phyloP scores from a whole-genome alignment of 2,797 vertebrate species.

The Threskiornis aethiopicus region DNA sequence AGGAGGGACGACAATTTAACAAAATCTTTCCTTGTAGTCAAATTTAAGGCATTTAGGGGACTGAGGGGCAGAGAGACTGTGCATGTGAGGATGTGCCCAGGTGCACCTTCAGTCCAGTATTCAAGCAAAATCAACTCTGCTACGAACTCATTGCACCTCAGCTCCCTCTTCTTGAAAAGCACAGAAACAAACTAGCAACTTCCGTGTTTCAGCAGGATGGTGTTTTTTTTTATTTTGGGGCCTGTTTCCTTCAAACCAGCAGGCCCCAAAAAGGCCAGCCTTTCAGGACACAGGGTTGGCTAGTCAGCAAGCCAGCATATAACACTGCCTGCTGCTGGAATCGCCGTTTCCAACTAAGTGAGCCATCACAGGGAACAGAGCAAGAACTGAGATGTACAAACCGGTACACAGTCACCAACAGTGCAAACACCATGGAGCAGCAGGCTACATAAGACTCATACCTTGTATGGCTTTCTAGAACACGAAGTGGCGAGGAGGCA shows the following conservation, averaged over 20 bases:
- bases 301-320: not conserved
- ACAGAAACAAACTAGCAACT: not conserved
- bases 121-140: not conserved
- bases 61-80: not conserved
- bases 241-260: not conserved
- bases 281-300: not conserved
- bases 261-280: not conserved
- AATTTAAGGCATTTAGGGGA: not conserved
- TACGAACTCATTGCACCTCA: not conserved
- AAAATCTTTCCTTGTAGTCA: not conserved
- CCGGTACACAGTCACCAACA: fast-evolving
- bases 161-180: not conserved
- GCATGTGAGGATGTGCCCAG: not conserved
- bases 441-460: constrained; percentile 1
- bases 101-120: not conserved
- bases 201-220: not conserved
- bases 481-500: constrained; percentile 92
- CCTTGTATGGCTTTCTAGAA: constrained; percentile 96
- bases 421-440: fast-evolving
- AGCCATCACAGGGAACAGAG: not conserved
- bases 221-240: too few species aligned
- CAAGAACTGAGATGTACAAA: not conserved
- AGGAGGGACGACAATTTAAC: not conserved
- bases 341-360: fast-evolving
- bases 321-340: not conserved